Base-by-base conservation (phyloP, 2,888 invertebrate species). In the Phaedon cochleariae region DNA sequence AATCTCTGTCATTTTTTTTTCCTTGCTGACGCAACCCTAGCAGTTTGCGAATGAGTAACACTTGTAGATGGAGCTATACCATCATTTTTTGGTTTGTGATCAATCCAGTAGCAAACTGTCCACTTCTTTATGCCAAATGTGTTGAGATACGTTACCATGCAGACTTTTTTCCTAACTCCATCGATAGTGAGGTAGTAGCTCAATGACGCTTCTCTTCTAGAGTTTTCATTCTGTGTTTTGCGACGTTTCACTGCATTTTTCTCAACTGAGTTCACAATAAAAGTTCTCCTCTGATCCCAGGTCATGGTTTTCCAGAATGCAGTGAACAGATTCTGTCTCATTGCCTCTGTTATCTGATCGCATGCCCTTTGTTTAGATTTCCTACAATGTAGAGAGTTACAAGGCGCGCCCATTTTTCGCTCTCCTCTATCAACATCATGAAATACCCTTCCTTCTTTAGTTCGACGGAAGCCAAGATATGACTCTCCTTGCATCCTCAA, bases 21-120 rank as follows among this genome's bases (percentile, higher is more conserved):
- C 49, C 29, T 48, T 18, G 29, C 29, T 4, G 31, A 48, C 48
- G 49, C 4, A 2, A 34, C 10, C 6, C 9, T 34, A 10, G 10
- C 31, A 34, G 31, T 34, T 34, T 34, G 31, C 10, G 31, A 10
- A 34, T 34, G 31, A 34, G 31, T 34, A 4, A 34, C 31, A 9
- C 31, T 34, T 2, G 31, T 9, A 4, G 31, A 34, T 7, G 31
- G 48, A 59, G 18, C 59, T 48, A 49, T 59, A 29, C 49, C 59
- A 48, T 59, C 26, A 59, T 59, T 59, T 46, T 59, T 49, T 20
- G 49, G 49, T 48, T 59, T 58, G 46, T 58, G 46, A 58, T 58
- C 31, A 34, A 34, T 4, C 31, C 31, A 34, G 31, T 34, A 34
- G 31, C 31, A 10, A 2, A 34, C 31, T 49, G 34, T 55, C 55